phyloP scores from a whole-genome alignment of 2,888 invertebrate genomes.

The Drosophila nigricruria region DNA sequence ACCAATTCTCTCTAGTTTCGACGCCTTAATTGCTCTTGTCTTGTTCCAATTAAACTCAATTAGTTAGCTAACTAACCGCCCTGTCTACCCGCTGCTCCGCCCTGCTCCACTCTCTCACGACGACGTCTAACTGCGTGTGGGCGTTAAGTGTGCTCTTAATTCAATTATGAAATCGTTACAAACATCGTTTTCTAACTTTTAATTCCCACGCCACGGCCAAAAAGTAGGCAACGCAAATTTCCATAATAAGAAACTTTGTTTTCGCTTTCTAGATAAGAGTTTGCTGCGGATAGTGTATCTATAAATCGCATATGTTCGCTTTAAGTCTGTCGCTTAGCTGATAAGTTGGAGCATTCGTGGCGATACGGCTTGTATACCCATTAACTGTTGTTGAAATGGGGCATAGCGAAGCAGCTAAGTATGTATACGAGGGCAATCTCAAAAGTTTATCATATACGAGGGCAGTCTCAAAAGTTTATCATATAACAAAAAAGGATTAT shows the following conservation, averaged over 20 bases:
- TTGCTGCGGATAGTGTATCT: not conserved
- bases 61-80: conserved; percentile 46
- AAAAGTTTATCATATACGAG: not conserved
- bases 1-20: conserved; percentile 31
- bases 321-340: not conserved
- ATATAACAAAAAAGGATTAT: not conserved
- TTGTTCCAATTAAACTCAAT: conserved; percentile 73
- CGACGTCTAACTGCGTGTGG: conserved; percentile 49
- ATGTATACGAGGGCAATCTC: not conserved
- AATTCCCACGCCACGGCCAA: conserved; percentile 44
- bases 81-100: not conserved
- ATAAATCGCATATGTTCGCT: not conserved
- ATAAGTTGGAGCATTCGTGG: not conserved
- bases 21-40: conserved; percentile 68
- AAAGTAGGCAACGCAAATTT: conserved; percentile 44
- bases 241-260: not conserved
- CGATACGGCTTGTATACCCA: not conserved
- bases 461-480: not conserved
- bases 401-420: not conserved
- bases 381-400: not conserved
- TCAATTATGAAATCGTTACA: conserved; percentile 63
- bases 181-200: conserved; percentile 12
- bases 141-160: conserved; percentile 72
- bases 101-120: conserved; percentile 13
- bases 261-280: not conserved